A percentile compares a stretch with the other conserved stretches of the same genome.
Evolutionary conservation across 2,113 vertebrate species (phyloP).

Genomic region (Ahaetulla prasina): DNA sequence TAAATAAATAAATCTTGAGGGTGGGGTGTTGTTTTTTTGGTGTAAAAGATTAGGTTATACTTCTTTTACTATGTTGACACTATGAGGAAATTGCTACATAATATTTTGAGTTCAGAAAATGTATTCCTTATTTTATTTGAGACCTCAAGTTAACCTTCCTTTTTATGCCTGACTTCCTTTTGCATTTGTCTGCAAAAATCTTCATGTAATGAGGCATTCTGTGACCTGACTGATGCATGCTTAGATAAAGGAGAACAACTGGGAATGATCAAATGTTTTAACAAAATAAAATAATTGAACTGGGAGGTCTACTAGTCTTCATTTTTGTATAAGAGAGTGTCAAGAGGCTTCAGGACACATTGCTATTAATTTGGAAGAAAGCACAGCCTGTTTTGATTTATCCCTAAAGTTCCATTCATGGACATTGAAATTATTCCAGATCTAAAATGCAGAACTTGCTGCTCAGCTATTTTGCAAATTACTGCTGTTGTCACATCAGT

Average conservation of each 20-base stretch:
- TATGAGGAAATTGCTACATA: neutral
- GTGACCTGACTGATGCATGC: neutral
- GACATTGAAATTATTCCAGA: neutral
- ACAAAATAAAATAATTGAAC: neutral
- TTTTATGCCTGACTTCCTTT: neutral
- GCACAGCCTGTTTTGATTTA: neutral
- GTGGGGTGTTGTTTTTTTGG: no score
- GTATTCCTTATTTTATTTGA: neutral
- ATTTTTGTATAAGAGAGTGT: neutral
- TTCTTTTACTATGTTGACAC: neutral
- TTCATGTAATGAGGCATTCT: neutral
- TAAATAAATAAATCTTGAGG: no score
- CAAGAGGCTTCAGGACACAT: neutral
- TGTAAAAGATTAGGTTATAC: neutral
- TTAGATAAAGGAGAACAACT: neutral
- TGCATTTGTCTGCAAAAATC: neutral
- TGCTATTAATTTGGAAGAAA: neutral
- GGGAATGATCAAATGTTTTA: neutral
- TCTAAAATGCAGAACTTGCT: neutral
- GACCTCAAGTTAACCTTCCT: neutral
- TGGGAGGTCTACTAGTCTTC: neutral
- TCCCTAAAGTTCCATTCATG: neutral
- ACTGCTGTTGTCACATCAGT: neutral
- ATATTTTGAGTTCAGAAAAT: neutral
- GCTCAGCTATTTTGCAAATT: neutral